phyloP scores from a whole-genome alignment of 2,113 vertebrate genomes.

The Lasiurus borealis region DNA sequence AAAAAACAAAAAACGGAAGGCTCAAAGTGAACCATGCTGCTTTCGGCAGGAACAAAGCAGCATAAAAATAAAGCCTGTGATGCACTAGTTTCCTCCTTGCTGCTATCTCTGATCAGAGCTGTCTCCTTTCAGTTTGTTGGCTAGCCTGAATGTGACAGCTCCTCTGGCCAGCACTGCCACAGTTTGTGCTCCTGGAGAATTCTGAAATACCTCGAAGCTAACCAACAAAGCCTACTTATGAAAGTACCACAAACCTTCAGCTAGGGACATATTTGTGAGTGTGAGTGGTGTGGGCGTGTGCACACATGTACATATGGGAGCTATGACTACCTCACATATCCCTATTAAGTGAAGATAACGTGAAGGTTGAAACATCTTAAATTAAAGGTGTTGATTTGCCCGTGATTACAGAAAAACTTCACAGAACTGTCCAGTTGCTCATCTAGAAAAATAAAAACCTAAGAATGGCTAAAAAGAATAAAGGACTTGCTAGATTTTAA shows the following conservation, averaged over 20 bases:
- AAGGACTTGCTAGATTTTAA: constrained; percentile 26
- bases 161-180: background rate
- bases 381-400: background rate
- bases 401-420: background rate
- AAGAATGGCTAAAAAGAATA: constrained; percentile 24
- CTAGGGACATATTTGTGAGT: background rate
- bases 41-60: constrained; percentile 71
- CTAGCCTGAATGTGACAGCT: background rate
- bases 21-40: constrained; percentile 4
- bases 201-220: background rate
- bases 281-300: too few species aligned
- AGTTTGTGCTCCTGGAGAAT: background rate
- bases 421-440: background rate
- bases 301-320: rapidly evolving
- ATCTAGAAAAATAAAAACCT: constrained; percentile 25
- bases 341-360: background rate
- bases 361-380: background rate
- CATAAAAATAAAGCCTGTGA: constrained; percentile 55
- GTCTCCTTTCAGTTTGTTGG: constrained; percentile 31
- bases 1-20: background rate
- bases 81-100: constrained; percentile 48
- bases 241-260: background rate
- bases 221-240: background rate
- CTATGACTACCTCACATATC: background rate
- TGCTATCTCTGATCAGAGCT: constrained; percentile 15